These are phyloP conservation scores for Rhinopomastus cyanomelas DNA, from an alignment of 2,113 vertebrate species.

Conservation along the genomic window DNA sequence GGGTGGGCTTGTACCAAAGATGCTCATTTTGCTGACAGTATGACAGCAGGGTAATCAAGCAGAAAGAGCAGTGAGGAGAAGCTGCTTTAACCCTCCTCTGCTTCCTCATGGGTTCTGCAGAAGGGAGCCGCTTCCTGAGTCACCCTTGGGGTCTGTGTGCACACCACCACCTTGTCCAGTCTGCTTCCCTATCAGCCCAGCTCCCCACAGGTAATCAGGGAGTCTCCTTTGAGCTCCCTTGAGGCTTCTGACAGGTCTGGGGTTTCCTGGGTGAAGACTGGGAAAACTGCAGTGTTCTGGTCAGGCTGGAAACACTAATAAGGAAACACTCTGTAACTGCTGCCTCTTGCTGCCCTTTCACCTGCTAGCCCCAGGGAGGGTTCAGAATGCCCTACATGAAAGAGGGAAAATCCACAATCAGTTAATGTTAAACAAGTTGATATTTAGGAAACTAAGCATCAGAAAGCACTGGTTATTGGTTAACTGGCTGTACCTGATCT, in stretches of 20 bases:
- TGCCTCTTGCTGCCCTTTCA: not conserved
- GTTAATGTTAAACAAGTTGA: not conserved
- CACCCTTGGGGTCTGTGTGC: not conserved
- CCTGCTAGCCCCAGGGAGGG: not conserved
- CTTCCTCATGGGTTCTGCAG: not conserved
- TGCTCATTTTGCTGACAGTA: constrained; percentile 7
- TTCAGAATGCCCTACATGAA: not conserved
- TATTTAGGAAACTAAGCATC: not conserved
- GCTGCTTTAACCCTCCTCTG: constrained; percentile 3
- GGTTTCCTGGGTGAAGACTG: not conserved
- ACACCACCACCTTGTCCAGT: not conserved
- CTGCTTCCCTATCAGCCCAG: not conserved
- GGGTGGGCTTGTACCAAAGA: not conserved
- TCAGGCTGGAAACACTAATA: not conserved
- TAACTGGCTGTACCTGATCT: not conserved
- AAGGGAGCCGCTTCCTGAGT: not conserved
- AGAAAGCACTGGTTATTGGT: not conserved
- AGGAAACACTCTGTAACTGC: not conserved
- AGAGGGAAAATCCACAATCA: not conserved
- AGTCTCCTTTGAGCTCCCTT: not conserved
- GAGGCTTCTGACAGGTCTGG: not conserved
- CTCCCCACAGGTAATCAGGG: not conserved
- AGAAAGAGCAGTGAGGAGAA: constrained; percentile 1
- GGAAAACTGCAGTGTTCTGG: not conserved
- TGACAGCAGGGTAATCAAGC: constrained; percentile 5